These are phyloP conservation scores for Pseudomyrmex concolor DNA, from an alignment of 1,140 invertebrate species.

Conservation along the genomic window DNA sequence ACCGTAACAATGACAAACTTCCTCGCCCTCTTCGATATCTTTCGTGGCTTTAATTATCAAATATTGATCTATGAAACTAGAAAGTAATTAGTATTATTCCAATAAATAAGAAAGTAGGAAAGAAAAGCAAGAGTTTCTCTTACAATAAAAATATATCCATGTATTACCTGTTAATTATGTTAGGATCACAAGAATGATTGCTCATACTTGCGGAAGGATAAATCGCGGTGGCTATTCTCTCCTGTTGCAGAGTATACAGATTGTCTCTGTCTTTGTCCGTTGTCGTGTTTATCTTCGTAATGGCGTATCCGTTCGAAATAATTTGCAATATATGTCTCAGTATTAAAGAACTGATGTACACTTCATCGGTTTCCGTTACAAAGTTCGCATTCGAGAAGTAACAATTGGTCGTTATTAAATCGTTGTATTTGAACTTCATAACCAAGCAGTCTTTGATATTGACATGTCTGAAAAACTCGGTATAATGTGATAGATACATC, in stretches of 20 bases:
- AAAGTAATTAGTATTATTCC: conserved; percentile 65
- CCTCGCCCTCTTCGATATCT: conserved; percentile 85
- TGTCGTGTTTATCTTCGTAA: conserved; percentile 84
- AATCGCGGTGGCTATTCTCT: conserved; percentile 92
- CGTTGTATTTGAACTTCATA: conserved; percentile 73
- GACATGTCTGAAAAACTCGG: conserved; percentile 84
- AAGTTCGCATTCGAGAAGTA: no score
- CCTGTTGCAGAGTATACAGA: conserved; percentile 82
- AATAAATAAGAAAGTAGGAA: conserved; percentile 45
- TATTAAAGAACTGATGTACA: conserved; percentile 87
- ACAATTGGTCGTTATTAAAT: no score
- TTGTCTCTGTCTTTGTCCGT: conserved; percentile 69
- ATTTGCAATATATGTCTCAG: conserved; percentile 91
- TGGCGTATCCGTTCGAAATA: conserved; percentile 92
- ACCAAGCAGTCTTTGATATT: conserved; percentile 74
- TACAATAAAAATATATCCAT: conserved; percentile 22
- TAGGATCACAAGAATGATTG: conserved; percentile 96
- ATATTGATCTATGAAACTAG: conserved; percentile 82
- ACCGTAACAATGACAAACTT: conserved; percentile 92
- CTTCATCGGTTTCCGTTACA: conserved; percentile 74
- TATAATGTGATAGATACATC: conserved; percentile 85
- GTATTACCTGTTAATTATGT: conserved; percentile 90
- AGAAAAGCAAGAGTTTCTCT: background rate
- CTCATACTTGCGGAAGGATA: conserved; percentile 95
- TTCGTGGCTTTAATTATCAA: conserved; percentile 87